Base-by-base conservation (phyloP, 1,140 invertebrate species). In the Cheumatopsyche charites region DNA sequence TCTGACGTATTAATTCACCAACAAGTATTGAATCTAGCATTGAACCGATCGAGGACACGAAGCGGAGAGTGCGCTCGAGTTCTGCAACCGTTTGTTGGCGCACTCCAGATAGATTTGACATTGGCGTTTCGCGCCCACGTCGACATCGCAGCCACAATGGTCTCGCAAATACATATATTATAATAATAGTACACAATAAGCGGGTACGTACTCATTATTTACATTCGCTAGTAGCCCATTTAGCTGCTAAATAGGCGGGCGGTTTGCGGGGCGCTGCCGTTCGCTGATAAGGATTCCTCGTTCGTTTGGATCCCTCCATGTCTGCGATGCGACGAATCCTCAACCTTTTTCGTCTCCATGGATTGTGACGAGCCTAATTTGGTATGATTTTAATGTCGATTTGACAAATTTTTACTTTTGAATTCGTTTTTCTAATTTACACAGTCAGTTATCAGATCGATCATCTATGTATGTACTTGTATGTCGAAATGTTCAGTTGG, bases 241-340 rank as follows among this genome's bases (percentile, higher is more conserved):
- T 68, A 68, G 66, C 47, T 21, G 66, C 66, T 68, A 68, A 68
- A 68, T 68, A 68, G 66, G 21, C 21, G 66, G 49, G 45, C 42
- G 66, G 49, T 25, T 63, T 36, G 29, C 29, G 25, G 12, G 62
- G 26, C 19, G 62, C 36, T 68, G 66, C 66, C 49, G 47, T 13
- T 29, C 49, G 66, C 66, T 55, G 66, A 68, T 68, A 68, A 68
- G 66, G 66, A 68, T 55, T 45, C 49, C 9, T 15, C 17, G 45
- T 21, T 12, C 26, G 62, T 21, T 12, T 13, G 62, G 62, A 65
- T 66, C 47, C 66, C 66, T 55, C 49, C 23, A 11, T 23, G 41
- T 55, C 43, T 68, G 21, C 21, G 63, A 66, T 41, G 36, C 36
- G 21, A 36, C 55, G 55, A 41, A 26, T 29, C 7, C 23, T 66